A percentile compares a stretch with the other conserved stretches of the same genome.
These are phyloP conservation scores for Idaea dimidiata DNA, from an alignment of 2,888 invertebrate genomes.

Conservation along the genomic window DNA sequence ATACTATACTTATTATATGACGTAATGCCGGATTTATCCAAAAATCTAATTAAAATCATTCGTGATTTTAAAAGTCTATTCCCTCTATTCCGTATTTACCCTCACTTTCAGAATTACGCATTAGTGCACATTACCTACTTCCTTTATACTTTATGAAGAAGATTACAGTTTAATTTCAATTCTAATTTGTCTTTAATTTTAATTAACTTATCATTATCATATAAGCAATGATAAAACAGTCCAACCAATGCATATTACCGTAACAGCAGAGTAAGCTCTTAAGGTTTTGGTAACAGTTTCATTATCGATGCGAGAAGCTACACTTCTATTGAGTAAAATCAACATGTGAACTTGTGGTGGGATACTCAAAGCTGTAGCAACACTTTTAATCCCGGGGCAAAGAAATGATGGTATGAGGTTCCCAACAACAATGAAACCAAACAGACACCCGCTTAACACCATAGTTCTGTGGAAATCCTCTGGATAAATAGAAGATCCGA, in stretches of 20 bases:
- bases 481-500: constrained; percentile 46
- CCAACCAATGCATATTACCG: constrained; percentile 49
- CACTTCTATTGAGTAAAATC: constrained; percentile 40
- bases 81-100: too few species aligned
- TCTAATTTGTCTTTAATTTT: constrained; percentile 10
- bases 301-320: constrained; percentile 36
- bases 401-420: constrained; percentile 43
- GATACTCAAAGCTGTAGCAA: constrained; percentile 47
- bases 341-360: constrained; percentile 59
- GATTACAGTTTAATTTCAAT: constrained; percentile 5
- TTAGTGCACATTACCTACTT: too few species aligned
- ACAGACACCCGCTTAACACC: constrained; percentile 38
- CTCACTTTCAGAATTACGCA: too few species aligned
- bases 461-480: constrained; percentile 32
- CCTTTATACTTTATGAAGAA: background rate
- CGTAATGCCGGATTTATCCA: too few species aligned
- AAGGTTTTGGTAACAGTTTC: constrained; percentile 40
- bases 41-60: too few species aligned
- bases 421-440: constrained; percentile 42
- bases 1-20: too few species aligned
- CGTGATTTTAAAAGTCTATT: too few species aligned
- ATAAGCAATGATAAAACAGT: constrained; percentile 37
- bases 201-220: constrained; percentile 8
- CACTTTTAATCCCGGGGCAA: constrained; percentile 43
- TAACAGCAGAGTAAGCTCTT: constrained; percentile 39